Conservation (phyloP, 2,113 vertebrate genomes). For the Macquaria ambigua region DNA sequence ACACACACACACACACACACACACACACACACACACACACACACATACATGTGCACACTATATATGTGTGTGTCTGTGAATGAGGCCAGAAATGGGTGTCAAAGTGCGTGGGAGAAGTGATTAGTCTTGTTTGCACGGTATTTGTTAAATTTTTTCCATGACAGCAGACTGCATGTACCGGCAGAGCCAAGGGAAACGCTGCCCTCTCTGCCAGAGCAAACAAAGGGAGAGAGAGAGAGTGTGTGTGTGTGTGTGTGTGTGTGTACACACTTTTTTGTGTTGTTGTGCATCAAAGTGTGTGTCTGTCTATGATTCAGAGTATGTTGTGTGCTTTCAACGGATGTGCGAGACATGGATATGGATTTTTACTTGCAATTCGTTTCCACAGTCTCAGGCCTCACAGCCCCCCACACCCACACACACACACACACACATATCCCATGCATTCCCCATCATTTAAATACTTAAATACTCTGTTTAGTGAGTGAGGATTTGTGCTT, state of each 20-base stretch:
- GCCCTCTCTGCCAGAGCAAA: constrained; percentile 83
- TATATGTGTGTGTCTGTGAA: constrained; percentile 44
- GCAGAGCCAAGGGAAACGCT: constrained; percentile 81
- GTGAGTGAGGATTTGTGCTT: constrained; percentile 9
- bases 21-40: not conserved
- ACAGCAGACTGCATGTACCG: constrained; percentile 84
- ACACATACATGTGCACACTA: not conserved
- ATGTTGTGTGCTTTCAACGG: constrained; percentile 52
- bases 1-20: too few relatives aligned
- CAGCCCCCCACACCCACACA: not conserved
- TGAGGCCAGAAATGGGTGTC: constrained; percentile 69
- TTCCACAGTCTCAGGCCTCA: constrained; percentile 16
- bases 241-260: not conserved
- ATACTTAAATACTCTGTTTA: constrained; percentile 9
- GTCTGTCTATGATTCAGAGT: constrained; percentile 49
- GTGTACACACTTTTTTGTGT: constrained; percentile 26
- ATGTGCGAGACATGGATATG: constrained; percentile 58
- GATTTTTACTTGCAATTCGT: constrained; percentile 56
- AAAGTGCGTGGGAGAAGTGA: constrained; percentile 75
- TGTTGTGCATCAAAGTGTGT: constrained; percentile 49
- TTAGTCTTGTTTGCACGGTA: constrained; percentile 78
- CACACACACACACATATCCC: not conserved
- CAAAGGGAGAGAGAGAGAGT: constrained; percentile 54
- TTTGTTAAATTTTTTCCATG: constrained; percentile 85
- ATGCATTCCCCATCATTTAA: constrained; percentile 3